These are phyloP conservation scores for Nomada hirtipes DNA, from an alignment of 2,888 invertebrate species.

Conservation along the genomic window DNA sequence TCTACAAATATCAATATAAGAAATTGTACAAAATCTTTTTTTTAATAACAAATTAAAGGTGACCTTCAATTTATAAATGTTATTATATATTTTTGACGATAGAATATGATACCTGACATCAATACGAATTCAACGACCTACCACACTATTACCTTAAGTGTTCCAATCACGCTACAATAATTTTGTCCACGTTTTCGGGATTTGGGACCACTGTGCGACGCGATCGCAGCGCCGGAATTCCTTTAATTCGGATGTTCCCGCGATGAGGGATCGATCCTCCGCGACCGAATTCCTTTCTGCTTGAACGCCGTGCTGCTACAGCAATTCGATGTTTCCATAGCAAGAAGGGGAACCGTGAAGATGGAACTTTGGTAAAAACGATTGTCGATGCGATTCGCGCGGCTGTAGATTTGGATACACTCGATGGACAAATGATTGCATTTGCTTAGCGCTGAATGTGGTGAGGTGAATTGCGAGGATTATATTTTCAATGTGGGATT, in stretches of 20 bases:
- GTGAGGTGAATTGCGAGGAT: neutral
- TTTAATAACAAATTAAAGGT: no score
- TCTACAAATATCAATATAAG: no score
- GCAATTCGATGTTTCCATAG: constrained; percentile 30
- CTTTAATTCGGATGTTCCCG: constrained; percentile 59
- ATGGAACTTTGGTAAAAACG: constrained; percentile 17
- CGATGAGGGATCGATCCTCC: constrained; percentile 50
- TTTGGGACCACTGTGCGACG: no score
- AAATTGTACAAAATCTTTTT: no score
- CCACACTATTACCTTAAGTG: no score
- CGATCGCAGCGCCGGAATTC: constrained; percentile 44
- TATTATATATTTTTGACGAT: no score
- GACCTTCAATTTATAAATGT: no score
- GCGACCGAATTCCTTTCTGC: constrained; percentile 35
- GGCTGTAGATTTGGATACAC: neutral
- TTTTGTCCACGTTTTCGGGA: no score
- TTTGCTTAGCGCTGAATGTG: neutral
- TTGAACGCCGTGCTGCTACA: constrained; percentile 14
- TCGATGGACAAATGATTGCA: neutral
- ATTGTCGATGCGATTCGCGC: constrained; percentile 3
- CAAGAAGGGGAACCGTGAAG: neutral
- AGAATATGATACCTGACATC: no score
- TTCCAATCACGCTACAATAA: no score
- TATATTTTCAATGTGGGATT: no score
- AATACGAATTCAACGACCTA: no score